Evolutionary conservation across 2,888 invertebrate genomes (phyloP).

Genomic region (Ditylenchus weischeri): DNA sequence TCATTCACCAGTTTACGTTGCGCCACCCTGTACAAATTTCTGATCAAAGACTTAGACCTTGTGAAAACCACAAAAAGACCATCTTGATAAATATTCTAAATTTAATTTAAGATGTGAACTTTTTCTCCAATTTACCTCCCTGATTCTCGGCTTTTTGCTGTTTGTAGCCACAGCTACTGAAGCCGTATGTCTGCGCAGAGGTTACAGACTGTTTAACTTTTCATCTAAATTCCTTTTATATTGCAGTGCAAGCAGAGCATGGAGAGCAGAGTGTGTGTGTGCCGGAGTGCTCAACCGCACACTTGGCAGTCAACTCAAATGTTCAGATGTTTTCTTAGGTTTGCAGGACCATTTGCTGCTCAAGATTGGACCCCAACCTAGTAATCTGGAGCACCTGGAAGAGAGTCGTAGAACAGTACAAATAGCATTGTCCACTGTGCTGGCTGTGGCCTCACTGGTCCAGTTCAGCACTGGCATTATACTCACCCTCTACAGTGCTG

Average conservation of each 20-base stretch:
- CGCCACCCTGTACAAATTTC: too few relatives aligned
- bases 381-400: not conserved
- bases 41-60: too few relatives aligned
- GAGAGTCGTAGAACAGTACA: conserved; percentile 1
- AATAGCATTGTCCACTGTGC: conserved; percentile 24
- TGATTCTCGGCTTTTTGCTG: conserved; percentile 25
- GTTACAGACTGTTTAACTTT: conserved; percentile 10
- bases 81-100: not conserved
- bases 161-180: conserved; percentile 29
- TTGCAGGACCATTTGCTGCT: conserved; percentile 17
- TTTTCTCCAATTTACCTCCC: conserved; percentile 30
- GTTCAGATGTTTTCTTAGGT: conserved; percentile 20
- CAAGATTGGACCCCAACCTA: not conserved
- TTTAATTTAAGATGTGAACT: conserved; percentile 28
- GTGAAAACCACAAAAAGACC: too few relatives aligned
- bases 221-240: conserved; percentile 1
- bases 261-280: conserved; percentile 30
- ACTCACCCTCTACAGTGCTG: conserved; percentile 30
- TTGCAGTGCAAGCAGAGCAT: conserved; percentile 22
- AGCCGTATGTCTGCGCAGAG: conserved; percentile 27
- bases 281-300: conserved; percentile 37
- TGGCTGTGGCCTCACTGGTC: conserved; percentile 27
- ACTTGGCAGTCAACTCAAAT: conserved; percentile 20
- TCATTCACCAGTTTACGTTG: too few relatives aligned
- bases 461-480: conserved; percentile 29